Evolutionary conservation across 2,797 vertebrate genomes (phyloP), one percentile per base, ranked within the genome.

Genomic region (Urocyon cinereoargenteus): DNA sequence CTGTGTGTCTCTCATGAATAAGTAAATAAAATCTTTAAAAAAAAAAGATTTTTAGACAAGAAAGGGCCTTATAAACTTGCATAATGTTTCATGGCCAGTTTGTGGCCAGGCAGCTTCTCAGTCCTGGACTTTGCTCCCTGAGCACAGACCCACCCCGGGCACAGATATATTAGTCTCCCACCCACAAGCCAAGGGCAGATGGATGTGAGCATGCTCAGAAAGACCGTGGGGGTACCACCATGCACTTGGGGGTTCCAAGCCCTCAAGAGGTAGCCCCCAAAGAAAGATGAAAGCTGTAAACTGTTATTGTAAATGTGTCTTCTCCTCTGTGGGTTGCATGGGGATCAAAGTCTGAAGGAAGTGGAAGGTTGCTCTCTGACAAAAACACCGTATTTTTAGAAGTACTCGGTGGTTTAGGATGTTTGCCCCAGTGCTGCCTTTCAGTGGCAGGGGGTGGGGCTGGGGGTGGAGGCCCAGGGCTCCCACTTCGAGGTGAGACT

Each of bases 321-420:
- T 89, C 85, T 96, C 70, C 86, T 95, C 90, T 36, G 77, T 94
- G 81, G 94, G 93, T 49, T 92, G 75, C n/a, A 7, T 61, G 91
- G 64, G 96, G 97, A 98, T 97, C 93, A 98, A 98, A 79, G 51
- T 73, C 95, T 91, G 89, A 93, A 97, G 96, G 97, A 98, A 98
- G 88, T 24, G 49, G 91, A 97, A 98, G 92, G 36, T 97, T 97
- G 91, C 13, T 96, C 49, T 96, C 96, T 93, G 62, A 98, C 98
- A 97, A 98, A 98, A 98, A 98, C 96, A 97, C 86, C 19, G 0
- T 12, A 96, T 94, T 81, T 97, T 98, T 96, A 97, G 83, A 98
- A 93, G 85, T 45, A 83, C 90, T 95, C 3, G 26, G 97, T 62
- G 18, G 91, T 96, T 96, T 31, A 88, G 96, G 18, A 88, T 98